Evolutionary conservation across 2,113 vertebrate genomes (phyloP), one percentile per base, ranked within the genome.

Genomic region (Baryphthengus martii): DNA sequence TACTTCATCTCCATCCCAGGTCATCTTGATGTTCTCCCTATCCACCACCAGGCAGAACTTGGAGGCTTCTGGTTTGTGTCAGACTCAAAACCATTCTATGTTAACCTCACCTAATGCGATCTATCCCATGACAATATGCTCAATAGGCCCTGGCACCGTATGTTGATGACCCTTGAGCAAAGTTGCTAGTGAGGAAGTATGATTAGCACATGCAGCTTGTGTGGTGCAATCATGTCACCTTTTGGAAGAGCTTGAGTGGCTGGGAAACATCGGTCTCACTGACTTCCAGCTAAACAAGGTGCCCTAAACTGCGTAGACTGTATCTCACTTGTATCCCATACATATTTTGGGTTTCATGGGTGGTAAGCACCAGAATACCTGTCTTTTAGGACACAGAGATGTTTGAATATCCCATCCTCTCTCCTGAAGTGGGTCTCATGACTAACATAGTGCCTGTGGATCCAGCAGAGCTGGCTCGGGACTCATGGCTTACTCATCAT

Each of bases 141-240:
- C 16, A 4, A 4, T 45, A 37, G 45, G 33, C 37, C 25, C 29
- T 52, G 66, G 4, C 17, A 16, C 1, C 12, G 7, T 31, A 10
- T 37, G 37, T 1, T 58, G 31, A 45, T 71, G 45, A 62, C 6
- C 13, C 47, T 58, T 88, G 42, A 55, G 61, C 21, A 37, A 77
- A 82, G 56, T n/a, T 1, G 1, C 5, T 23, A 18, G 26, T 0
- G 3, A 65, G n/a, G 44, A 79, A 35, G 3, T 13, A 17, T 0
- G 15, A 21, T 37, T 45, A 2, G 2, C 28, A 61, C 9, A 26
- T 0, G 1, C 25, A 70, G 10, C 18, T 63, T 56, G 21, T 52
- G 62, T 1, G 0, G 26, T 21, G 23, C 14, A n/a, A 2, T 45
- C 63, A 18, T 29, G 17, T 39, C 5, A 0, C 1, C 23, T 31